Conservation (phyloP, 2,888 invertebrate genomes). For the Tetheella fluctuosa region DNA sequence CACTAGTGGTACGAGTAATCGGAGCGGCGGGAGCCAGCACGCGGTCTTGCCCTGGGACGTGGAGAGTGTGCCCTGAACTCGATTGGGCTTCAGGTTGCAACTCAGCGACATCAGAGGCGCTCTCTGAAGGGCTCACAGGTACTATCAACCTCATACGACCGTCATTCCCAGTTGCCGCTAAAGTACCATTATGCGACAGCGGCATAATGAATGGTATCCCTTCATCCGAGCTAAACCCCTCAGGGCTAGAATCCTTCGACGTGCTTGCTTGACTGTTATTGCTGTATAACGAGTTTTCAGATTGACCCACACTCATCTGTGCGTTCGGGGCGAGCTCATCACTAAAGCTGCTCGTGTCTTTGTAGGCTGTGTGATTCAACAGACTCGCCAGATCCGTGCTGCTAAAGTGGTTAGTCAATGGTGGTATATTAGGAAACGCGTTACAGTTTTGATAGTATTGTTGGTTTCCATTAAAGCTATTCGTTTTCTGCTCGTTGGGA, state of each 20-base stretch:
- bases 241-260: conserved; percentile 75
- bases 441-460: conserved; percentile 72
- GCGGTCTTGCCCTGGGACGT: conserved; percentile 74
- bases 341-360: conserved; percentile 49
- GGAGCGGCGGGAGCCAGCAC: conserved; percentile 84
- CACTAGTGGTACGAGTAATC: conserved; percentile 92
- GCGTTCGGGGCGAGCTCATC: conserved; percentile 52
- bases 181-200: conserved; percentile 85
- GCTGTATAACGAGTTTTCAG: conserved; percentile 64
- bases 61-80: conserved; percentile 78
- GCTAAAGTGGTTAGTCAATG: conserved; percentile 64
- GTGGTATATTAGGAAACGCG: conserved; percentile 75
- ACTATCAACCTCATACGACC: conserved; percentile 86
- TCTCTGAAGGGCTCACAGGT: conserved; percentile 82
- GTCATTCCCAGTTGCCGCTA: conserved; percentile 85
- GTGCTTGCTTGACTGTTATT: conserved; percentile 71
- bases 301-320: conserved; percentile 70
- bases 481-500: conserved; percentile 42
- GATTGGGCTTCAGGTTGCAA: conserved; percentile 49
- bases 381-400: conserved; percentile 62
- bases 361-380: conserved; percentile 53
- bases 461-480: conserved; percentile 56
- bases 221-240: conserved; percentile 69
- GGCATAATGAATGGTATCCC: conserved; percentile 87
- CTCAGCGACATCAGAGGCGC: conserved; percentile 60